Evolutionary conservation across 2,797 vertebrate species (phyloP).

Genomic region (Pterois miles): DNA sequence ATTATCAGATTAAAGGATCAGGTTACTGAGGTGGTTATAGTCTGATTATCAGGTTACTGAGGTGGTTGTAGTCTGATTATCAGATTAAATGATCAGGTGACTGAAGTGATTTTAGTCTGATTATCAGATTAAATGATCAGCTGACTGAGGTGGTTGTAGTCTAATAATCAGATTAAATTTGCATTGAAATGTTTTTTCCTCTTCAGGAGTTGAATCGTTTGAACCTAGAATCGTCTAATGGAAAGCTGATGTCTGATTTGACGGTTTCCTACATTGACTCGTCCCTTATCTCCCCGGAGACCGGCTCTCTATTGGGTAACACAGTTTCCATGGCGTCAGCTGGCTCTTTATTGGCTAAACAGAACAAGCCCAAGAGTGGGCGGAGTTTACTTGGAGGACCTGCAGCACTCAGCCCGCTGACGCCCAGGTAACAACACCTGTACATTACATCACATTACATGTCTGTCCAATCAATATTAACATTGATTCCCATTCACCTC

Average conservation of each 20-base stretch:
- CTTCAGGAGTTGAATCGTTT: constrained; percentile 94
- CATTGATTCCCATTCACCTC: too few species aligned
- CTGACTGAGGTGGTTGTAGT: not conserved
- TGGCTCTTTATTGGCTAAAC: constrained; percentile 91
- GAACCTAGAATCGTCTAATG: constrained; percentile 97
- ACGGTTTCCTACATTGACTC: constrained; percentile 97
- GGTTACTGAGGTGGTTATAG: not conserved
- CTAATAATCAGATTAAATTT: not conserved
- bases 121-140: too few species aligned
- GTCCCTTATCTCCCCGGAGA: constrained; percentile 94
- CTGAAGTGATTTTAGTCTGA: not conserved
- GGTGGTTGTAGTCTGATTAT: not conserved
- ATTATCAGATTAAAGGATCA: not conserved
- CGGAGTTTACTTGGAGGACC: constrained; percentile 94
- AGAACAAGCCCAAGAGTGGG: constrained; percentile 97
- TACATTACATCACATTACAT: too few species aligned
- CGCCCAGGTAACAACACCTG: constrained; percentile 86
- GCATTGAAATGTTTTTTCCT: not conserved
- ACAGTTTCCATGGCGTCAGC: constrained; percentile 86
- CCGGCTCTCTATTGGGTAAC: constrained; percentile 81
- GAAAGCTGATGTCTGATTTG: constrained; percentile 93
- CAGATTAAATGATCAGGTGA: too few species aligned
- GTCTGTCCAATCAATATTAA: too few species aligned
- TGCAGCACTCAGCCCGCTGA: constrained; percentile 92
- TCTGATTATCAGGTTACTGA: not conserved